Conservation (phyloP, 2,888 invertebrate species). For the Rhodophaea formosa region DNA sequence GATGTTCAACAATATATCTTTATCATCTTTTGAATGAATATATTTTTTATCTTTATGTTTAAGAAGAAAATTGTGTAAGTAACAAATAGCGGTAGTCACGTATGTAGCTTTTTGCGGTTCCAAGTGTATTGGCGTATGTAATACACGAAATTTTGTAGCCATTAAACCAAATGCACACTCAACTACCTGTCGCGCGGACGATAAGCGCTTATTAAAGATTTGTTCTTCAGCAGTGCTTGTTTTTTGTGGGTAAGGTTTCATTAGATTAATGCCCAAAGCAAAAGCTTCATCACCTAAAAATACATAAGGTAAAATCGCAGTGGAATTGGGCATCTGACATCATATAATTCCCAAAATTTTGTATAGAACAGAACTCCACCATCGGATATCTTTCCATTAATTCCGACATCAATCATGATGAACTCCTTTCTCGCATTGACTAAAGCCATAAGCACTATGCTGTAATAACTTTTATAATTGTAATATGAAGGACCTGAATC, state of each 20-base stretch:
- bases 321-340: background rate
- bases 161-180: too few species aligned
- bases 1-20: too few species aligned
- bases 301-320: background rate
- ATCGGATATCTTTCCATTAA: background rate
- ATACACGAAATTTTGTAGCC: background rate
- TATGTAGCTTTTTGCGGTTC: background rate
- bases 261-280: background rate
- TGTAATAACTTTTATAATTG: background rate
- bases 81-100: background rate
- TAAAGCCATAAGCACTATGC: background rate
- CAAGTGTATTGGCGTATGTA: background rate
- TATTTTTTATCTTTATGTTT: too few species aligned
- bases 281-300: background rate
- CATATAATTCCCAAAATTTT: background rate
- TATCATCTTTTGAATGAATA: too few species aligned
- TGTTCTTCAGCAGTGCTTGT: too few species aligned
- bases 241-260: background rate
- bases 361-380: background rate
- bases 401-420: background rate
- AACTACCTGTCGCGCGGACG: too few species aligned
- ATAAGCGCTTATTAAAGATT: too few species aligned
- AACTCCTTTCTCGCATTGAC: background rate
- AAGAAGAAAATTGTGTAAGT: background rate
- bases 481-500: background rate